Base-by-base conservation (phyloP, 2,113 vertebrate genomes). In the Periophthalmus modestus region DNA sequence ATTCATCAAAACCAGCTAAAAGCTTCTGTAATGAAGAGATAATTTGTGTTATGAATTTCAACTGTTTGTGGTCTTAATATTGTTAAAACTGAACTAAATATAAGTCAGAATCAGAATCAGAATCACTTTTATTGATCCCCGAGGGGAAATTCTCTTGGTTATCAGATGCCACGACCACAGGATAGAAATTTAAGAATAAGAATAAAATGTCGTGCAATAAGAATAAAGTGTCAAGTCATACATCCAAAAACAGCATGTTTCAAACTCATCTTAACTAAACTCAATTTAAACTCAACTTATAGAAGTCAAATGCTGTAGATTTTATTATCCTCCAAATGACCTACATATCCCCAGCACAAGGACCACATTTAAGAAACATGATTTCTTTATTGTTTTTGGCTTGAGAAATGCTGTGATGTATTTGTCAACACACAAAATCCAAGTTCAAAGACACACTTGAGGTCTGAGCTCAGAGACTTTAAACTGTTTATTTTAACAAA, bases 351-450 rank as follows among this genome's bases (percentile, higher is more conserved):
- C 52, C 1, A 2, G 21, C 7, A 43, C 77, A 34, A 71, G 68
- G 54, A 66, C 71, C 46, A 59, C 59, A 71, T 47, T 58, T 66
- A 1, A 62, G 73, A 74, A 47, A 68, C 28, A 66, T 74, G 52
- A 47, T 52, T 57, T 66, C 19, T 34, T 70, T n/a, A 28, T 39
- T 18, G 21, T 71, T 74, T 74, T 63, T 73, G 43, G 55, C 66
- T 71, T 66, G 16, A 75, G 21, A 79, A 50, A 65, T 11, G 34
- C 62, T 39, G 34, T 39, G 33, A 65, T 39, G 34, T 43, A 43
- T 65, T 43, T 70, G 69, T 47, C 0, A 16, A 55, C 12, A 58
- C 50, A 47, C 58, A 69, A 61, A 74, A 43, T 18, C 50, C 33
- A 68, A 69, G 34, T 74, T 76, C 34, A 72, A 62, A 55, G 46